Percentiles rank a stretch among this genome's conserved stretches.
These are phyloP conservation scores for Buathra laborator DNA, from an alignment of 2,888 invertebrate species.

Conservation along the genomic window DNA sequence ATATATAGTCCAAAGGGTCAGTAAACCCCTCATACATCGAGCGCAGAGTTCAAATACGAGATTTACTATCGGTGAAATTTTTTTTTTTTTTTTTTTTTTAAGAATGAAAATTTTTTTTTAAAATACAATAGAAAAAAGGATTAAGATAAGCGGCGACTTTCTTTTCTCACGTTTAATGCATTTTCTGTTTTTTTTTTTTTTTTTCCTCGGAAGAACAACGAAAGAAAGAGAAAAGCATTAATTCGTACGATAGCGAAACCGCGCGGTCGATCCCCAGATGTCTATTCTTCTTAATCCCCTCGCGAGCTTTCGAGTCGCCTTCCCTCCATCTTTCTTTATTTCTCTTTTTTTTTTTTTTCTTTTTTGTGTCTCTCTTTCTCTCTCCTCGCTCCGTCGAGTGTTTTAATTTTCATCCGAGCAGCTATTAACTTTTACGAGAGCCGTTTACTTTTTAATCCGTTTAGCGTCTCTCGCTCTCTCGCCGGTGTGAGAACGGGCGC, in stretches of 20 bases:
- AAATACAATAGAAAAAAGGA: neutral
- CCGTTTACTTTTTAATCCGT: constrained; percentile 85
- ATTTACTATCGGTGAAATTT: constrained; percentile 28
- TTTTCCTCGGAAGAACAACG: neutral
- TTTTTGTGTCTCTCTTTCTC: constrained; percentile 28
- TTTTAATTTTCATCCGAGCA: constrained; percentile 84
- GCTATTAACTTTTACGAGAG: constrained; percentile 84
- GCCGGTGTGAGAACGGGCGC: constrained; percentile 37
- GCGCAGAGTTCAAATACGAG: constrained; percentile 33
- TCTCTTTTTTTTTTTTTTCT: constrained; percentile 22
- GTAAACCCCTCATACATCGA: constrained; percentile 46
- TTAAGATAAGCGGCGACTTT: neutral
- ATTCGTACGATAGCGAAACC: constrained; percentile 66
- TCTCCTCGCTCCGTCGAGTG: constrained; percentile 75
- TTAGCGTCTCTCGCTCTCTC: constrained; percentile 76
- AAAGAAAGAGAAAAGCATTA: constrained; percentile 51
- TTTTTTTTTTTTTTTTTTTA: neutral
- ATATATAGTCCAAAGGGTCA: constrained; percentile 31
- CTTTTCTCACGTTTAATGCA: neutral
- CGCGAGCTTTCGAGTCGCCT: constrained; percentile 66
- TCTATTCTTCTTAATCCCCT: constrained; percentile 68
- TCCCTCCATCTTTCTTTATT: constrained; percentile 33
- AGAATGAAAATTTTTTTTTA: neutral
- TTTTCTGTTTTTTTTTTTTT: constrained; percentile 10
- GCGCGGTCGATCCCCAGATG: constrained; percentile 66